Conservation (phyloP, 2,888 invertebrate genomes). For the Thalpophila matura region DNA sequence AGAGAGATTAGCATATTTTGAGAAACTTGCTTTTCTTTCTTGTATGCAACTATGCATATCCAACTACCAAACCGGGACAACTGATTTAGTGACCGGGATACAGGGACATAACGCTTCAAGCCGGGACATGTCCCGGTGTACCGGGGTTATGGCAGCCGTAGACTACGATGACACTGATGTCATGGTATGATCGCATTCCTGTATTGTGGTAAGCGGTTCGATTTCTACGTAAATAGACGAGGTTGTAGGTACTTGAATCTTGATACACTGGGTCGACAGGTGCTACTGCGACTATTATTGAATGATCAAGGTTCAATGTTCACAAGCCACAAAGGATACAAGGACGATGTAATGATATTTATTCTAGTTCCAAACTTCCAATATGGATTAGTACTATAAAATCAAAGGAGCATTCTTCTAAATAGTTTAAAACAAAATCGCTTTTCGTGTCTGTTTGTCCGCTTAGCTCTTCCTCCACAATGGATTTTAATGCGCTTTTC, state of each 20-base stretch:
- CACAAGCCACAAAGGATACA: constrained; percentile 17
- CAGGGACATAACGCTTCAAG: too few relatives aligned
- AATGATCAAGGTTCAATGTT: constrained; percentile 35
- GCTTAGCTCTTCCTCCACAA: too few relatives aligned
- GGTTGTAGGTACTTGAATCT: constrained; percentile 21
- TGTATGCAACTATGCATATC: too few relatives aligned
- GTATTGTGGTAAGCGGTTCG: constrained; percentile 18
- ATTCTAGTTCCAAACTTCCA: not conserved
- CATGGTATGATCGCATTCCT: constrained; percentile 19
- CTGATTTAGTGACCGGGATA: too few relatives aligned
- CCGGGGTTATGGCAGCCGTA: too few relatives aligned
- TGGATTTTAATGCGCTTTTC: too few relatives aligned
- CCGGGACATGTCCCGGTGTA: too few relatives aligned
- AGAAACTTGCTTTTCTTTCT: too few relatives aligned
- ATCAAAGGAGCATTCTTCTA: constrained; percentile 6
- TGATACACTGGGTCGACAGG: constrained; percentile 25
- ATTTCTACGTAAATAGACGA: constrained; percentile 32
- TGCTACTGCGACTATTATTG: constrained; percentile 37
- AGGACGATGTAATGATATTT: not conserved
- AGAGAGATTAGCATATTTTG: too few relatives aligned
- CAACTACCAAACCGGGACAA: too few relatives aligned
- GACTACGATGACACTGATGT: constrained; percentile 22
- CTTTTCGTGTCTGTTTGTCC: too few relatives aligned
- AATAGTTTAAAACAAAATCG: too few relatives aligned
- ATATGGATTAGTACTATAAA: constrained; percentile 8